A percentile compares a stretch with the other conserved stretches of the same genome.
Evolutionary conservation across 2,113 vertebrate genomes (phyloP).

Genomic region (Rhizomys pruinosus): DNA sequence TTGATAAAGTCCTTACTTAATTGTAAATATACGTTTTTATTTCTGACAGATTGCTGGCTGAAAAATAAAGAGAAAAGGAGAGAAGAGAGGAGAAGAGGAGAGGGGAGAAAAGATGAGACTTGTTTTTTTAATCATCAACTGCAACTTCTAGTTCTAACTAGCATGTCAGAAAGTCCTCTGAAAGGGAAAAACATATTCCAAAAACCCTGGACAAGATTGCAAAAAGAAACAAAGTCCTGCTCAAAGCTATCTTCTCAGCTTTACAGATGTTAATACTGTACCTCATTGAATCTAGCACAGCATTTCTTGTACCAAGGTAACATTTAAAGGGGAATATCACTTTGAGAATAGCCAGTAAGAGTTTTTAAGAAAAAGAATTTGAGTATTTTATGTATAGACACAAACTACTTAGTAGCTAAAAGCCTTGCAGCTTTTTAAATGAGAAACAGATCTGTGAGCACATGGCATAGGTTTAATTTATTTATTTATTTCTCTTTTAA

Average conservation of each 20-base stretch:
- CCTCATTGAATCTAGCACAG: neutral
- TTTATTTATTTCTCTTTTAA: too few species aligned
- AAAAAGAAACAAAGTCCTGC: neutral
- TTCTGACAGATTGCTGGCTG: conserved; percentile 18
- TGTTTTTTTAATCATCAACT: neutral
- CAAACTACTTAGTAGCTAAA: neutral
- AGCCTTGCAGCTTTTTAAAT: neutral
- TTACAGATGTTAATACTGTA: neutral
- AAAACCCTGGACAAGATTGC: neutral
- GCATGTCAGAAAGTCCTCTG: neutral
- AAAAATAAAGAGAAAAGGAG: neutral
- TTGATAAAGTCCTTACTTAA: neutral
- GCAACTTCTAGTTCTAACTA: neutral
- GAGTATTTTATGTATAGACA: neutral
- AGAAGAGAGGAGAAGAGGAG: neutral
- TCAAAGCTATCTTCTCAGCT: neutral
- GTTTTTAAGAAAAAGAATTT: neutral
- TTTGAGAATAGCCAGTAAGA: neutral
- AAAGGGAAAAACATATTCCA: neutral
- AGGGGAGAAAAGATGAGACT: neutral
- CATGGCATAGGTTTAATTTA: neutral
- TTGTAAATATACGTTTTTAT: neutral
- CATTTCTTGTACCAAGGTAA: neutral
- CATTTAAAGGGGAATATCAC: neutral
- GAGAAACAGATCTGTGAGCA: neutral